phyloP scores from a whole-genome alignment of 2,888 invertebrate genomes.

The Biston betularia region DNA sequence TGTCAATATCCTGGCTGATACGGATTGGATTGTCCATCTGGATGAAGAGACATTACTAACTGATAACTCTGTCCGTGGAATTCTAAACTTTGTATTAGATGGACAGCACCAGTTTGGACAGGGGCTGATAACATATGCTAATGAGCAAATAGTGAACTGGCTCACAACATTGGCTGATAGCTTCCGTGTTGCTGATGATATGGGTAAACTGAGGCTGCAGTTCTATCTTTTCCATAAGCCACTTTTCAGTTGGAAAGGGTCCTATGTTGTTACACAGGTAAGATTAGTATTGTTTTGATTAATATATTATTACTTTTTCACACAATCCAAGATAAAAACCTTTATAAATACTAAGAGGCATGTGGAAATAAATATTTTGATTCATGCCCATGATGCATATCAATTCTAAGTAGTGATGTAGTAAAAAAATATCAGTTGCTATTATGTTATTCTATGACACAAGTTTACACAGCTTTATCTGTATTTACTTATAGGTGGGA shows the following conservation, averaged over 20 bases:
- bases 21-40: slow-evolving; percentile 98
- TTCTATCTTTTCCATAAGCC: slow-evolving; percentile 97
- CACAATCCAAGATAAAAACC: neutral
- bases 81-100: slow-evolving; percentile 97
- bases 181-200: slow-evolving; percentile 98
- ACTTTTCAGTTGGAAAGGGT: slow-evolving; percentile 99
- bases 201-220: slow-evolving; percentile 97
- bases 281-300: slow-evolving; percentile 36
- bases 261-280: slow-evolving; percentile 98
- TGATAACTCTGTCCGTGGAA: slow-evolving; percentile 95
- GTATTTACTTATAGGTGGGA: slow-evolving; percentile 88
- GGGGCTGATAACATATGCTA: slow-evolving; percentile 98
- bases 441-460: neutral
- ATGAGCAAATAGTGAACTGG: slow-evolving; percentile 98
- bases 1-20: slow-evolving; percentile 93
- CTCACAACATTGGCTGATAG: slow-evolving; percentile 98
- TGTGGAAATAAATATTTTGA: no score
- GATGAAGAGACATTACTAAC: slow-evolving; percentile 98
- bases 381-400: neutral
- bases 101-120: slow-evolving; percentile 98
- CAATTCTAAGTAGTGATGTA: neutral
- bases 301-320: neutral
- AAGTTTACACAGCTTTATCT: slow-evolving; percentile 9
- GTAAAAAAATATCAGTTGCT: neutral
- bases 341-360: neutral